Conservation (phyloP, 2,113 vertebrate genomes). For the Cricetomys ansorgei region DNA sequence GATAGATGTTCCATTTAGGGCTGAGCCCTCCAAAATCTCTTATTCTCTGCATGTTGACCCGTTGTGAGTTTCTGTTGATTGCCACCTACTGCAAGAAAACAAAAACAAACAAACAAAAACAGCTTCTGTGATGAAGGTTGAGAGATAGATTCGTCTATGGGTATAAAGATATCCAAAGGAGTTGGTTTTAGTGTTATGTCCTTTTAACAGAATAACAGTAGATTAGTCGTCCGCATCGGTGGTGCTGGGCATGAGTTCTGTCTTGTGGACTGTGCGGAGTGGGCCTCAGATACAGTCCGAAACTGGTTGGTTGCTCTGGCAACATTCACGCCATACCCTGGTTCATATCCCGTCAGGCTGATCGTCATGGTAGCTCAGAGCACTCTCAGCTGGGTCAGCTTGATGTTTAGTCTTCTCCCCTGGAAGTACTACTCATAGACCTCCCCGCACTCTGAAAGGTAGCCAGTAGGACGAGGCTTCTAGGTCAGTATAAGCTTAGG, state of each 20-base stretch:
- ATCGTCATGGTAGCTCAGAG: background rate
- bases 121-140: background rate
- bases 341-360: background rate
- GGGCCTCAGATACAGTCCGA: background rate
- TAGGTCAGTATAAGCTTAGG: background rate
- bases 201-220: background rate
- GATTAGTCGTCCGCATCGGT: background rate
- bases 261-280: background rate
- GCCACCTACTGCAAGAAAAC: background rate
- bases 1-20: background rate
- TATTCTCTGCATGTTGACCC: background rate
- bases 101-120: background rate
- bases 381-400: background rate
- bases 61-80: background rate
- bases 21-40: background rate
- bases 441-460: background rate
- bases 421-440: background rate
- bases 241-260: background rate
- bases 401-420: background rate
- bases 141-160: background rate
- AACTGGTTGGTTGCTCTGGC: background rate
- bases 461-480: background rate
- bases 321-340: background rate
- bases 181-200: background rate
- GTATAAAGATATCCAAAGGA: background rate